Conservation (phyloP, 2,888 invertebrate species). For the Pyrochroa serraticornis region DNA sequence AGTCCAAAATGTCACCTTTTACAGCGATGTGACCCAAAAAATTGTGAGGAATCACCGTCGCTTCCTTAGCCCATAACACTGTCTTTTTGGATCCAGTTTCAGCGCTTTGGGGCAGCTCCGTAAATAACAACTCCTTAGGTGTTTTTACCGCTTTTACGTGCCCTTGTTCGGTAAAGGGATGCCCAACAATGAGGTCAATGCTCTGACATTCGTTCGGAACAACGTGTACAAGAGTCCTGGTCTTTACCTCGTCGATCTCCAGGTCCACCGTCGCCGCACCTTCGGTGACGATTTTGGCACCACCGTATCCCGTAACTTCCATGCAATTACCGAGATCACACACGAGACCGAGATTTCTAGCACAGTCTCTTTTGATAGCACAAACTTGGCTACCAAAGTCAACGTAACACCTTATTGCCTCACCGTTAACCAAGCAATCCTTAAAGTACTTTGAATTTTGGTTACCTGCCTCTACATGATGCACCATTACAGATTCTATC, state of each 20-base stretch:
- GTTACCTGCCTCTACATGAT: neutral
- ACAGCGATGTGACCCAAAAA: slow-evolving; percentile 8
- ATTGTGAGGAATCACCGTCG: slow-evolving; percentile 8
- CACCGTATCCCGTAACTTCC: slow-evolving; percentile 11
- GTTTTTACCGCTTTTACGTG: slow-evolving; percentile 9
- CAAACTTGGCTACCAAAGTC: slow-evolving; percentile 13
- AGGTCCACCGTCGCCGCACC: slow-evolving; percentile 1
- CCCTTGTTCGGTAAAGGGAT: slow-evolving; percentile 9
- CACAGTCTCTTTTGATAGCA: slow-evolving; percentile 2
- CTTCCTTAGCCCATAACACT: slow-evolving; percentile 1
- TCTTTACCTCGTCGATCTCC: slow-evolving; percentile 12
- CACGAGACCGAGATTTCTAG: neutral
- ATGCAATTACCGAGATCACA: neutral
- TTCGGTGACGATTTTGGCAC: neutral
- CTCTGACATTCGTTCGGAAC: slow-evolving; percentile 9
- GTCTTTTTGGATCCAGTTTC: neutral
- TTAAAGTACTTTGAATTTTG: neutral
- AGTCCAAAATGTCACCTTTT: neutral
- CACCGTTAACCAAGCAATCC: slow-evolving; percentile 1
- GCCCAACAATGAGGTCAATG: slow-evolving; percentile 12
- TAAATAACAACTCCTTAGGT: neutral
- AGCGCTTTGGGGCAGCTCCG: neutral
- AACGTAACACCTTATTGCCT: neutral
- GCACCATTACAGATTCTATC: neutral
- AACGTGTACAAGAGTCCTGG: slow-evolving; percentile 1